phyloP scores from a whole-genome alignment of 2,113 vertebrate species.

The Gadus macrocephalus region DNA sequence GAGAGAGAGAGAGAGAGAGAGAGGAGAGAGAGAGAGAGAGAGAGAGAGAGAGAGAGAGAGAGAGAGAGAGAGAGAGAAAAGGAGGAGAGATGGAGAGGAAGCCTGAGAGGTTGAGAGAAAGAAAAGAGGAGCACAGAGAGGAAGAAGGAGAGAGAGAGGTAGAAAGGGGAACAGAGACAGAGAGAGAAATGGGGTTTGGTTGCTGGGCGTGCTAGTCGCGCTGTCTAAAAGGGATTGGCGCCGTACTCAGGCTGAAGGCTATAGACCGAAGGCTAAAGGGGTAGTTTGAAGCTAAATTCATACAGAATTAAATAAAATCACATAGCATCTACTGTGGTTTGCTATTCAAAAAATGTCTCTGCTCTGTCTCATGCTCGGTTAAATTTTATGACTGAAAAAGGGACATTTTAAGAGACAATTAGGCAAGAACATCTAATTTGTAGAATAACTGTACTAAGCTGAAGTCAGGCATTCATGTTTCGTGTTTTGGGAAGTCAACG shows the following conservation, averaged over 20 bases:
- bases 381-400: neutral
- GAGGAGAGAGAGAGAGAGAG: neutral
- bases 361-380: neutral
- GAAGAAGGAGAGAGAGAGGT: neutral
- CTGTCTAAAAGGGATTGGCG: too few species aligned
- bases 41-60: neutral
- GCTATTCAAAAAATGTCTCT: neutral
- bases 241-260: neutral
- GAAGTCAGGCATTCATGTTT: neutral
- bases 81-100: neutral
- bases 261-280: too few species aligned
- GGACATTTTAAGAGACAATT: neutral
- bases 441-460: neutral
- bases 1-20: neutral
- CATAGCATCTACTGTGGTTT: too few species aligned
- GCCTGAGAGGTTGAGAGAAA: neutral
- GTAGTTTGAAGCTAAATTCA: too few species aligned
- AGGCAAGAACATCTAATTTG: neutral
- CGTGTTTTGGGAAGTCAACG: conserved; percentile 4
- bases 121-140: neutral
- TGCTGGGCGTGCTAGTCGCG: neutral
- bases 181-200: neutral
- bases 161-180: neutral
- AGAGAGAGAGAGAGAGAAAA: neutral
- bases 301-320: too few species aligned